These are phyloP conservation scores for Cyphomyrus plagiostoma DNA, from an alignment of 2,113 vertebrate genomes.

Conservation along the genomic window DNA sequence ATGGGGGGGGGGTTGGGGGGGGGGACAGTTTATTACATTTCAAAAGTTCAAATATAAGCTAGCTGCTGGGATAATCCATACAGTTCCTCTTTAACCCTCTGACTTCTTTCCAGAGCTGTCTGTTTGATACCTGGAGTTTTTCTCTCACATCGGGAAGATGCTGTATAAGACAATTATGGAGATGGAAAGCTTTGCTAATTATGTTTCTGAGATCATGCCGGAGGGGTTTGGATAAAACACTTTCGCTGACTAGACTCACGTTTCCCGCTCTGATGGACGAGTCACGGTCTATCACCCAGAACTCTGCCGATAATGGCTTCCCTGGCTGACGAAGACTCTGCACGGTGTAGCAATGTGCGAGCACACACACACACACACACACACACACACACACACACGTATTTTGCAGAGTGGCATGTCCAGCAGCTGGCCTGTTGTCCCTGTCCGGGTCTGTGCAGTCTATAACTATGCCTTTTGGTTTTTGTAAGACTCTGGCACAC, in stretches of 20 bases:
- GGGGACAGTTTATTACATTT: constrained; percentile 60
- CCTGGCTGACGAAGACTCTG: not conserved
- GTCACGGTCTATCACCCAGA: not conserved
- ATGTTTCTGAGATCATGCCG: constrained; percentile 27
- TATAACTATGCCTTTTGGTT: constrained; percentile 8
- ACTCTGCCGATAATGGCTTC: not conserved
- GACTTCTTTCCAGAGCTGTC: constrained; percentile 57
- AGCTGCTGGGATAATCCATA: constrained; percentile 48
- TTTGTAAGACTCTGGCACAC: not conserved
- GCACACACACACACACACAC: not conserved
- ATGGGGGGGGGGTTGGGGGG: constrained; percentile 8
- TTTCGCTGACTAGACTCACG: not conserved
- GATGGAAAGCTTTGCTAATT: constrained; percentile 41
- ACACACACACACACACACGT: not conserved
- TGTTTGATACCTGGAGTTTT: constrained; percentile 43
- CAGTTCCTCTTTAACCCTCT: constrained; percentile 38
- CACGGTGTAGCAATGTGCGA: not conserved
- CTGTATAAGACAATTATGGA: constrained; percentile 43
- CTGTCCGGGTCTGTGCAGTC: not conserved
- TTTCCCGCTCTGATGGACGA: not conserved
- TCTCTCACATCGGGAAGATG: constrained; percentile 38
- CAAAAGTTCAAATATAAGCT: constrained; percentile 60
- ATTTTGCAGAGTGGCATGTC: not conserved
- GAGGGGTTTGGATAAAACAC: constrained; percentile 11
- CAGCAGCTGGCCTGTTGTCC: not conserved